A percentile compares a stretch with the other conserved stretches of the same genome.
Conservation (phyloP, 2,113 vertebrate species). For the Copsychus sechellarum region DNA sequence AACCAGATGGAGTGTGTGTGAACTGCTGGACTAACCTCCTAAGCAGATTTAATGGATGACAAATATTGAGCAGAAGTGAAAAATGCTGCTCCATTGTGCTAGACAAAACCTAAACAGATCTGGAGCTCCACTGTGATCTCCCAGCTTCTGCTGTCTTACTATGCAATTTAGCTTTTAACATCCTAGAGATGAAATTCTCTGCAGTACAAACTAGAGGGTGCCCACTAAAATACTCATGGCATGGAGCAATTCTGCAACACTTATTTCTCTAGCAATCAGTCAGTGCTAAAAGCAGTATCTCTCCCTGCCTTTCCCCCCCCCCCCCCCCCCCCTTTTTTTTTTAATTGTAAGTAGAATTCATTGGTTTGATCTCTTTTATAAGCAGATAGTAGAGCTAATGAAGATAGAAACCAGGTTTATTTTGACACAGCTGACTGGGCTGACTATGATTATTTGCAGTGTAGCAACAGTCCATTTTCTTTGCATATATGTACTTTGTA, state of each 20-base stretch:
- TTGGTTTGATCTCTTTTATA: not conserved
- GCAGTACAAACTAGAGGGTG: not conserved
- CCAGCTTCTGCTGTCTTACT: not conserved
- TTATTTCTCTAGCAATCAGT: not conserved
- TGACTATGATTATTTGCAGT: not conserved
- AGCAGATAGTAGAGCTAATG: not conserved
- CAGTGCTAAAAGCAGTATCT: not conserved
- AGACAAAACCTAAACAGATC: slow-evolving; percentile 5
- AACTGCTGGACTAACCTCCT: not conserved
- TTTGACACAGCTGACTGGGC: not conserved
- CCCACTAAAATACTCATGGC: not conserved
- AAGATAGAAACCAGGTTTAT: not conserved
- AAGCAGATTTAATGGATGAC: slow-evolving; percentile 26
- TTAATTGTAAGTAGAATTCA: not conserved
- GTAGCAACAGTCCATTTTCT: not conserved
- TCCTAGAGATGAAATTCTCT: not conserved
- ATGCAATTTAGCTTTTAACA: not conserved
- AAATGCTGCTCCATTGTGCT: not conserved
- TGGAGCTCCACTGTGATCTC: not conserved
- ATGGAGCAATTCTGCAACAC: not conserved
- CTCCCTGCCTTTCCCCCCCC: rapidly evolving
- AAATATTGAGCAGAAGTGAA: slow-evolving; percentile 23
- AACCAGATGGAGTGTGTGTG: slow-evolving; percentile 13
- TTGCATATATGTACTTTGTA: not conserved
- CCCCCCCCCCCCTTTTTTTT: rapidly evolving